Evolutionary conservation across 2,888 invertebrate species (phyloP).

Genomic region (Oscheius myriophilus): DNA sequence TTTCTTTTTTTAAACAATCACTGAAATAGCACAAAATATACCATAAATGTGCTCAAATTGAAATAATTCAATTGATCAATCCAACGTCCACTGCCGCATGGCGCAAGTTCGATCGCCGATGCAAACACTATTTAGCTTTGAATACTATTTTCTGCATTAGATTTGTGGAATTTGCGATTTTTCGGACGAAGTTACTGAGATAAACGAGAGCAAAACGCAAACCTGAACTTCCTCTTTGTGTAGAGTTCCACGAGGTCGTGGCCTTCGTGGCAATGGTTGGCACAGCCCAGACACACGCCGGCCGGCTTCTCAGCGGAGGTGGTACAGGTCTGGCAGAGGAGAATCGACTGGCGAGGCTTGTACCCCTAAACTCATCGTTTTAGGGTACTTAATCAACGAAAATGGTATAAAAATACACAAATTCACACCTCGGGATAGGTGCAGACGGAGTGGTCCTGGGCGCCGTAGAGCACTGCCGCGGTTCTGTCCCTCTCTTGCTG

Average conservation of each 20-base stretch:
- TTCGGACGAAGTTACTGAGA: no score
- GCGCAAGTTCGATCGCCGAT: no score
- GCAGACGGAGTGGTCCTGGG: conserved; percentile 50
- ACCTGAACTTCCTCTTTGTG: conserved; percentile 89
- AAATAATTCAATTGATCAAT: no score
- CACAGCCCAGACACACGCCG: conserved; percentile 88
- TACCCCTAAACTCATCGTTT: conserved; percentile 84
- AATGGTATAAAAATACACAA: background rate
- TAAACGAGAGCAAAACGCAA: conserved; percentile 82
- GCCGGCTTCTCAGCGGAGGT: conserved; percentile 33
- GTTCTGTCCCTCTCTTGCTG: conserved; percentile 29
- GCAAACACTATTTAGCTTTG: no score
- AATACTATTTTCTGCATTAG: no score
- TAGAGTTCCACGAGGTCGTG: conserved; percentile 94
- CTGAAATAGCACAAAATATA: no score
- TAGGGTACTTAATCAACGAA: background rate
- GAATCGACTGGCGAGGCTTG: conserved; percentile 89
- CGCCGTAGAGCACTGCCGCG: conserved; percentile 38
- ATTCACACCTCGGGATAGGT: conserved; percentile 63
- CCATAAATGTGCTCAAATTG: no score
- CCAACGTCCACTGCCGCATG: no score
- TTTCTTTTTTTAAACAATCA: no score
- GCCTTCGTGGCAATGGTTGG: conserved; percentile 91
- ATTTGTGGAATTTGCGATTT: no score
- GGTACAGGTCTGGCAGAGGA: conserved; percentile 89